Evolutionary conservation across 2,888 invertebrate genomes (phyloP), one percentile per base, ranked within the genome.

Genomic region (Shargacucullia verbasci): DNA sequence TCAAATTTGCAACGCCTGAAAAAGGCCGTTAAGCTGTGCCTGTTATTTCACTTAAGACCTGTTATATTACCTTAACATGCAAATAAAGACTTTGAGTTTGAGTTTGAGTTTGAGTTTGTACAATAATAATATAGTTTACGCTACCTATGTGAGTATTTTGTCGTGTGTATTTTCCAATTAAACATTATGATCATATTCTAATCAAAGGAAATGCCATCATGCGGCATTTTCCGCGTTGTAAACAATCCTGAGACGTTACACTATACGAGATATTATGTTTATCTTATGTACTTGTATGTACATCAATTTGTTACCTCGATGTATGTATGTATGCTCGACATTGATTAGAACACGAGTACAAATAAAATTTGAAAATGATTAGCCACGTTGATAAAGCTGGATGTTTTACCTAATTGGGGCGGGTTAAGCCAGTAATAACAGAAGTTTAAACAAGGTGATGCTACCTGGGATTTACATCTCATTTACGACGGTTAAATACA

Each of bases 381-480:
- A 58, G 27, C 15, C 11, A 31, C 37, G 46, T 57, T 63, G 58
- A 69, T 69, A 64, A 73, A 57, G 27, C 35, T 53, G 35, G 33
- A 40, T 58, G 47, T 71, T 53, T 43, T 53, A 60, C 66, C 52
- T 74, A 74, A 77, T 77, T 72, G 58, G 59, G 59, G 67, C 49
- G 45, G 49, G 68, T 64, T 80, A 81, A 81, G 78, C 70, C 70
- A 34, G 50, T 77, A 76, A 80, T 78, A 76, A 76, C 72, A 63
- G 53, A 73, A 75, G 73, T 78, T 78, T 78, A 70, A 76, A 70
- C 79, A 79, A 80, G 80, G 80, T 73, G 62, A 70, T 71, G 68
- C 43, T 67, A 63, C 70, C 67, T 65, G 50, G 80, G 80, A 83
- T 84, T 85, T 76, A 83, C 85, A 84, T 85, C 81, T 82, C 79